These are phyloP conservation scores for Cybosia mesomella DNA, from an alignment of 2,888 invertebrate genomes.

Conservation along the genomic window DNA sequence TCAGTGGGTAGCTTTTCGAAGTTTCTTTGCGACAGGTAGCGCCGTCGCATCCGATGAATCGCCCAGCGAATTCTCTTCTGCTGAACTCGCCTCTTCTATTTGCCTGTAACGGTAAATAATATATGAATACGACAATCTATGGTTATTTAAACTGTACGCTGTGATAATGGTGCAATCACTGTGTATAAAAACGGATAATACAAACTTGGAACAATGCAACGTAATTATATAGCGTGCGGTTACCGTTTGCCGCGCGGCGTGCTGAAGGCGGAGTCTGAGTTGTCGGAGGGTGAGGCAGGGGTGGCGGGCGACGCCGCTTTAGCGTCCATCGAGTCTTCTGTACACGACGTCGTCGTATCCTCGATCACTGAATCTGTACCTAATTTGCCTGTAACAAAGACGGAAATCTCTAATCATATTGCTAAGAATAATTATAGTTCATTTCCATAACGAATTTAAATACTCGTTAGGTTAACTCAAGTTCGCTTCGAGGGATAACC, in stretches of 20 bases:
- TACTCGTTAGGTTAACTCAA: background rate
- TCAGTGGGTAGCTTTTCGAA: slow-evolving; percentile 84
- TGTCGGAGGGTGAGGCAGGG: slow-evolving; percentile 80
- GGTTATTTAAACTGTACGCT: background rate
- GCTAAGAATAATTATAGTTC: background rate
- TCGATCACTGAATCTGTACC: slow-evolving; percentile 89
- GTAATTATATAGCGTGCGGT: slow-evolving; percentile 32
- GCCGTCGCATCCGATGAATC: slow-evolving; percentile 71
- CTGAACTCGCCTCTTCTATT: slow-evolving; percentile 84
- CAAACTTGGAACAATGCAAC: slow-evolving; percentile 1
- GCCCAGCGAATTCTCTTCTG: slow-evolving; percentile 86
- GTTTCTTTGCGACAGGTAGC: slow-evolving; percentile 80
- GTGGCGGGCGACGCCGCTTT: slow-evolving; percentile 79
- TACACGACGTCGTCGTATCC: slow-evolving; percentile 90
- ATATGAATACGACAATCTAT: slow-evolving; percentile 4
- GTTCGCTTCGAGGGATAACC: background rate
- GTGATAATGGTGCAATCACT: slow-evolving; percentile 37
- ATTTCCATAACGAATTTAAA: background rate
- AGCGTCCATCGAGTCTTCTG: slow-evolving; percentile 91
- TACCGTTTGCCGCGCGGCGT: slow-evolving; percentile 85
- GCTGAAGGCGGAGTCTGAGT: slow-evolving; percentile 83
- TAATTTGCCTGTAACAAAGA: slow-evolving; percentile 74
- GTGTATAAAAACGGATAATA: slow-evolving; percentile 20
- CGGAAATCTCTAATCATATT: background rate
- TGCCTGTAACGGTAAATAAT: slow-evolving; percentile 63